Evolutionary conservation across 2,888 invertebrate genomes (phyloP), one percentile per base, ranked within the genome.

Genomic region (Allygus modestus): DNA sequence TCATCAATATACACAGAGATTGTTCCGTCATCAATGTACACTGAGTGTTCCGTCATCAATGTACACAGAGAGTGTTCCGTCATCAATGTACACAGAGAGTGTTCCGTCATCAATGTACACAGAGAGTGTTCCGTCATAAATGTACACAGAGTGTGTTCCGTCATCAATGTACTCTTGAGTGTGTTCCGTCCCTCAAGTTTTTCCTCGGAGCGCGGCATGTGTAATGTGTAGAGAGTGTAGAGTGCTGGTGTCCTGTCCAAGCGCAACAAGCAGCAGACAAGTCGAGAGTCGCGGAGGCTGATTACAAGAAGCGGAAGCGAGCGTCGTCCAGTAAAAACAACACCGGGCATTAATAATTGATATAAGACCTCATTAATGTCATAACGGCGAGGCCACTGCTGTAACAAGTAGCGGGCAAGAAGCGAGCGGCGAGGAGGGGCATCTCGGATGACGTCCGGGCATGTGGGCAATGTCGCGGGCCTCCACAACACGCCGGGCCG

Each of bases 271-370:
- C n/a, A 46, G 12, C 46, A 17, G 46, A 54, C 54, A 23, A 23
- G 54, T 0, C 65, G 2, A 65, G 65, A 28, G 65, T 31, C 28
- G 65, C 28, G 65, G 65, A 65, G 65, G 65, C 65, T 31, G 65
- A 58, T 5, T 28, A 65, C 65, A 65, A 65, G 65, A 20, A 33
- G 75, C 46, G 43, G 75, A 77, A 77, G 75, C 15, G 46, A 46
- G 4, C 28, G 71, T 17, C 43, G 73, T n/a, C 73, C 37, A 23
- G 75, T 28, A 77, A 77, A 77, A 77, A 46, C 43, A 77, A 28
- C 46, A 28, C 46, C 46, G 46, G 28, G 46, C 75, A 77, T 77
- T 46, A 77, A 77, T 77, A 77, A 77, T 77, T 77, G 75, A 77
- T 77, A 43, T 41, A 77, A 28, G 75, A 28, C 17, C 28, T 77